Evolutionary conservation across 2,888 invertebrate genomes (phyloP), one percentile per base, ranked within the genome.

Genomic region (Formica aserva): DNA sequence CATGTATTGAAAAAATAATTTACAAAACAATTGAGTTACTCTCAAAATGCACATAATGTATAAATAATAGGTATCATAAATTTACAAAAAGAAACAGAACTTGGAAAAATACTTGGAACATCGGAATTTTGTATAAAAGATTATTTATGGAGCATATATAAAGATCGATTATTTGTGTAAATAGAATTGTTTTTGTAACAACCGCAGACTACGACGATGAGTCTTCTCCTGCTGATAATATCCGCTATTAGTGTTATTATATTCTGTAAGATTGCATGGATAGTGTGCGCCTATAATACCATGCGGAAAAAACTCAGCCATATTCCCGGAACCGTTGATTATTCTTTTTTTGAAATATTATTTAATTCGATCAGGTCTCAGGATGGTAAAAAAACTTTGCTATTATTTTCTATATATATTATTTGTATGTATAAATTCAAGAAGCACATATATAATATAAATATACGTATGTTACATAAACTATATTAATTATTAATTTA

Each of bases 161-260:
- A n/a, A 15, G 8, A 15, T 15, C 15, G 9, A 32, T 29, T 74
- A 8, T 75, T 63, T 45, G 62, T 74, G 13, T 29, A 74, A 74
- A 60, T 41, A 62, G 8, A 62, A 29, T 63, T 4, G 5, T 32
- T 60, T 5, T 9, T 63, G 15, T 15, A 29, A 63, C 15, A 29
- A 9, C 15, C 3, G 0, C 48, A 13, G 9, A 41, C 11, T 13
- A 45, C 9, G 13, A 74, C 13, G 15, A 15, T 8, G 41, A 74
- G 13, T n/a, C 9, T 75, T n/a, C 13, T 63, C 15, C 45, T n/a
- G 32, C 5, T 74, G 2, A 41, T 9, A 29, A 4, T 75, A 45
- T 63, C 13, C 15, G 15, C 65, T 45, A 6, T 45, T 75, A 29
- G 6, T 29, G 4, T 35, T 60, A 63, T 45, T 74, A 8, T 45